Evolutionary conservation across 2,797 vertebrate genomes (phyloP), one percentile per base, ranked within the genome.

Genomic region (Enteromius viviparus): DNA sequence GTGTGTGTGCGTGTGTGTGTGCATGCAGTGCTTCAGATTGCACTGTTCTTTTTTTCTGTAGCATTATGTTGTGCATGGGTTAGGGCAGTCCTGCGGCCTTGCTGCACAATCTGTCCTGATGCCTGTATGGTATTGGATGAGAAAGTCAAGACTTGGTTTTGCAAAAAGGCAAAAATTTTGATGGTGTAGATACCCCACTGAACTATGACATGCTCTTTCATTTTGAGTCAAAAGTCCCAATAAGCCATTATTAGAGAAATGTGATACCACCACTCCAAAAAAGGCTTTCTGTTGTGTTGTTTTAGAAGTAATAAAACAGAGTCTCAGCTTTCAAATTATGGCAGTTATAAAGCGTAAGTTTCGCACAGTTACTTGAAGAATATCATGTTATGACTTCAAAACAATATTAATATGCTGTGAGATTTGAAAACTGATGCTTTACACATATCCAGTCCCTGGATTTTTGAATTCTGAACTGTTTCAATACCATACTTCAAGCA

Each of bases 71-170:
- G 68, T 79, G 87, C 87, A 88, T 87, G 88, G 75, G 85, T 76
- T 81, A 40, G 82, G 69, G 49, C 70, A 80, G 76, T 75, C 74
- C 51, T 71, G 68, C 23, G 58, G 47, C 76, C 75, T 84, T 47
- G 74, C 81, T 68, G 84, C 81, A 85, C 85, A 85, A 71, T 80
- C 75, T 85, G 81, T 84, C 82, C 77, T 86, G 69, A 80, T 80
- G 74, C 80, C 78, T 74, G 60, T 80, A 69, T 86, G 84, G 83
- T 82, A 82, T 81, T 82, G 80, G 76, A 69, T 32, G 45, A 82
- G 42, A 68, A 74, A 80, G 62, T 62, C 37, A 60, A 51, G 40
- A 45, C 42, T 70, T 71, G 72, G 82, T 60, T 78, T 76, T 78
- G 29, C 23, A 68, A 23, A 29, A 23, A 76, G 47, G 64, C 66